Base-by-base conservation (phyloP, 2,797 vertebrate genomes). In the Neosalanx taihuensis region DNA sequence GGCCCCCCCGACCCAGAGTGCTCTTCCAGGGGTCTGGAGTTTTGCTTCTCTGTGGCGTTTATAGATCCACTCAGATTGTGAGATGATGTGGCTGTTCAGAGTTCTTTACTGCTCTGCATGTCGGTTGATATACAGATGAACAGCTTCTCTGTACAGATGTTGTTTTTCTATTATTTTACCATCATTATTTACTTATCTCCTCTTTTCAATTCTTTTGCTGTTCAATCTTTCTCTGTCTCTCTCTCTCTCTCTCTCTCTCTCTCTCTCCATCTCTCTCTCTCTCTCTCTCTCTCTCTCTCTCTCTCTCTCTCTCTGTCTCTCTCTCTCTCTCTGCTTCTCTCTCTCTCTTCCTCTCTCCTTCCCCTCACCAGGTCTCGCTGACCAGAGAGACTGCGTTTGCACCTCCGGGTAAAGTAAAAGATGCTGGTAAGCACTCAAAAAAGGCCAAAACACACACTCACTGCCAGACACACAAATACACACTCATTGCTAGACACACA, bases 401-500 rank as follows among this genome's bases (percentile, higher is more conserved):
- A 64, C 29, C 53, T 49, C 76, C 78, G 61, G 73, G 68, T 66
- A 88, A 88, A 64, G 76, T 30, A n/a, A 89, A 86, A 63, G 82
- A 90, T 66, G 66, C 76, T 76, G 91, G 92, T 93, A 83, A 89
- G 89, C 74, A 72, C 66, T 26, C 15, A 4, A 7, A 3, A n/a
- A 12, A 7, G 6, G 12, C 37, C 2, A 2, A 41, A 41, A 41
- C n/a, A 60, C n/a, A n/a, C n/a, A n/a, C n/a, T n/a, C n/a, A n/a
- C n/a, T n/a, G n/a, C n/a, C n/a, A n/a, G n/a, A n/a, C n/a, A n/a
- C n/a, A n/a, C n/a, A n/a, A n/a, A n/a, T n/a, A n/a, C n/a, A n/a
- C n/a, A n/a, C n/a, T n/a, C n/a, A n/a, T n/a, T n/a, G n/a, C n/a
- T n/a, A n/a, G n/a, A n/a, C n/a, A n/a, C n/a, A n/a, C n/a, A n/a